phyloP scores from a whole-genome alignment of 2,113 vertebrate species.

The Caretta caretta region DNA sequence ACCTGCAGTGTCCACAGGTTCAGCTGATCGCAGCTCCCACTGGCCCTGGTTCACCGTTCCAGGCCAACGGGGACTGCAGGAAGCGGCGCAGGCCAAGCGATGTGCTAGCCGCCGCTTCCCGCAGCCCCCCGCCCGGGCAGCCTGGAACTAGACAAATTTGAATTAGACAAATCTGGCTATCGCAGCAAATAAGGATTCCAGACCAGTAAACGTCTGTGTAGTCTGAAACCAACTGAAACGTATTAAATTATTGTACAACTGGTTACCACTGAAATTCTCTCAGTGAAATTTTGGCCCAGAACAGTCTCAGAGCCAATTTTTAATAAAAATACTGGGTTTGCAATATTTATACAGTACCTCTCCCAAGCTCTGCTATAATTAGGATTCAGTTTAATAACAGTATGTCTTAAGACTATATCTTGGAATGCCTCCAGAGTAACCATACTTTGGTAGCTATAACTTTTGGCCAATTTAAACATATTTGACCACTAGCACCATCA shows the following conservation, averaged over 20 bases:
- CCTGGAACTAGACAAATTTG: not conserved
- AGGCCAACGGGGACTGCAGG: too few relatives aligned
- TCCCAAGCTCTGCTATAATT: conserved; percentile 38
- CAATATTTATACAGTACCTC: not conserved
- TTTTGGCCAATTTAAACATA: conserved; percentile 8
- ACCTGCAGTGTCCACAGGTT: too few relatives aligned
- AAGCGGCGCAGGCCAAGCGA: too few relatives aligned
- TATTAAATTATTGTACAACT: not conserved
- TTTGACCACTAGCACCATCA: conserved; percentile 34
- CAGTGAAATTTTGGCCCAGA: not conserved
- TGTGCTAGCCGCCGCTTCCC: too few relatives aligned
- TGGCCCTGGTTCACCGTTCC: too few relatives aligned
- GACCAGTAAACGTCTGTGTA: conserved; percentile 48
- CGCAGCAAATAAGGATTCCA: conserved; percentile 12
- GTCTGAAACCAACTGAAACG: not conserved
- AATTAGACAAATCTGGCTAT: conserved; percentile 38
- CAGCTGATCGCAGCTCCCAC: too few relatives aligned
- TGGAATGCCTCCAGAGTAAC: conserved; percentile 69
- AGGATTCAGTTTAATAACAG: conserved; percentile 47
- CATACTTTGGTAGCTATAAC: conserved; percentile 31
- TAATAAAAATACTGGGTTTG: not conserved
- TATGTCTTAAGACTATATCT: not conserved
- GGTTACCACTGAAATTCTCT: not conserved
- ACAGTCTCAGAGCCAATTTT: not conserved
- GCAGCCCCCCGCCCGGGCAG: too few relatives aligned